Base-by-base conservation (phyloP, 2,113 vertebrate species). In the Notechis scutatus region DNA sequence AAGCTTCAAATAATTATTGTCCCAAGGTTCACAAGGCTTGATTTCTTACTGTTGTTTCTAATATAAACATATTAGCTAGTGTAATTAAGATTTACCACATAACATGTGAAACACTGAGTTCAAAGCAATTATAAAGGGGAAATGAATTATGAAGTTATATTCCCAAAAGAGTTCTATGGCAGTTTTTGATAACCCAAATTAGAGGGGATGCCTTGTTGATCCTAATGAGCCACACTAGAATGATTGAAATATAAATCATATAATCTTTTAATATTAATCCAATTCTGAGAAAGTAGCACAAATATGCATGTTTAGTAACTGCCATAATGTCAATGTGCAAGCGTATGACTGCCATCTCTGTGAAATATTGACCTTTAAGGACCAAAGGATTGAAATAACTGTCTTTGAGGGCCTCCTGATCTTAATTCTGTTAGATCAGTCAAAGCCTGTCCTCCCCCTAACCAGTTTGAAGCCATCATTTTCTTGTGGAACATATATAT, bases 231-330 rank as follows among this genome's bases (percentile, higher is more conserved):
- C 55, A 59, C 52, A 61, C 21, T 64, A 29, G 23, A 59, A 57
- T 86, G 90, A 64, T 59, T 29, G 85, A 50, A 57, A 59, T 42
- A 92, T 50, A 85, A 85, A 86, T 18, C 42, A 81, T 24, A 29
- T 50, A 54, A 88, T 34, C 21, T 92, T 87, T 47, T 54, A 87
- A 61, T 39, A 59, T 29, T 86, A 90, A 93, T 61, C 88, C 42
- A 90, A 23, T 56, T 64, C 45, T 93, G 9, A 42, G 2, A 14
- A 29, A 26, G 7, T 93, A 54, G n/a, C 45, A 93, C 81, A 92
- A 89, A 89, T 93, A 93, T 93, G 89, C 74, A 93, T 93, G 42
- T 86, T 87, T 93, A 93, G 55, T 50, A 86, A 61, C 74, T 87
- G n/a, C n/a, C n/a, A 87, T 93, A 87, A 93, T 90, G 89, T 90